Conservation (phyloP, 2,797 vertebrate species). For the Lepilemur ruficaudatus region DNA sequence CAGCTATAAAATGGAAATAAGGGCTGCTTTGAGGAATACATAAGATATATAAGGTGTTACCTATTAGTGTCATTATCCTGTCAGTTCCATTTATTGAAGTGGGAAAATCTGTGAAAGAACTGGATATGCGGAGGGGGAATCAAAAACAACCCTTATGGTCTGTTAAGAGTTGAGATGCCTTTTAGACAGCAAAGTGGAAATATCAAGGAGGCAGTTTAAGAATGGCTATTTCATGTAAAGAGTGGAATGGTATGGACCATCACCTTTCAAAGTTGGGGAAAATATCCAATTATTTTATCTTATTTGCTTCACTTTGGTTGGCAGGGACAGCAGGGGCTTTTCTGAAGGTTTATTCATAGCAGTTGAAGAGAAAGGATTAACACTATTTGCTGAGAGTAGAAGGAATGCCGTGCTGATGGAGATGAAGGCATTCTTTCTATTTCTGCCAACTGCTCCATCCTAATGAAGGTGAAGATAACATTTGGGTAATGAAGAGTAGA, state of each 20-base stretch:
- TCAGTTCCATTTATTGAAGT: background rate
- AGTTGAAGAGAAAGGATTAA: constrained; percentile 45
- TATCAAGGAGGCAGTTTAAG: constrained; percentile 22
- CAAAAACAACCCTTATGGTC: background rate
- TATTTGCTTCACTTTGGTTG: constrained; percentile 47
- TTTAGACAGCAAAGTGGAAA: constrained; percentile 4
- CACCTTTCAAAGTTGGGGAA: constrained; percentile 33
- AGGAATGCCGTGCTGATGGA: constrained; percentile 14
- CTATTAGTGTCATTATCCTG: background rate
- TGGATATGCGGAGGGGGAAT: background rate
- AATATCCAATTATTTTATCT: constrained; percentile 27
- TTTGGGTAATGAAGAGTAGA: background rate
- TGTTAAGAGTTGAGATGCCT: background rate
- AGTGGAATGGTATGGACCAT: background rate
- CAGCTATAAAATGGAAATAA: background rate
- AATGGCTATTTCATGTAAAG: background rate
- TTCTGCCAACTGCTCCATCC: background rate
- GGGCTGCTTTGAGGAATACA: background rate
- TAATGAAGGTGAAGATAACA: constrained; percentile 1
- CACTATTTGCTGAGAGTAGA: constrained; percentile 45
- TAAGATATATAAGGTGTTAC: background rate
- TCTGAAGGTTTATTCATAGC: constrained; percentile 18
- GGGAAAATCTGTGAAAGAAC: background rate
- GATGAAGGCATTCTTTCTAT: background rate
- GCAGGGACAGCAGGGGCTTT: constrained; percentile 9